Conservation (phyloP, 2,113 vertebrate species). For the Corythornis vintsioides region DNA sequence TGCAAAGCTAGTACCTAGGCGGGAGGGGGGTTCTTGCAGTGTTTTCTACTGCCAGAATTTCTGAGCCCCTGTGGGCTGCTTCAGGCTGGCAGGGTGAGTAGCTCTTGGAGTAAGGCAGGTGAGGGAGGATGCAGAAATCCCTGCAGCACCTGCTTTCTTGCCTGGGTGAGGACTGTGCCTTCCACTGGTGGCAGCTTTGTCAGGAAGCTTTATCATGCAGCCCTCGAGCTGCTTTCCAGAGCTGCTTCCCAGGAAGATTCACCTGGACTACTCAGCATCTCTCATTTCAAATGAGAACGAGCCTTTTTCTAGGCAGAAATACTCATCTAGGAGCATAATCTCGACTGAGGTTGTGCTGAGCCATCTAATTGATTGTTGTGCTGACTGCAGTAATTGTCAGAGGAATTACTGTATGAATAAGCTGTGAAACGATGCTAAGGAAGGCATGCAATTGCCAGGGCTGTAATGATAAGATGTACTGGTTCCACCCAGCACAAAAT, state of each 20-base stretch:
- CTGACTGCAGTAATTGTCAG: background rate
- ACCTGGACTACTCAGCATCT: background rate
- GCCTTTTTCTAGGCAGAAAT: background rate
- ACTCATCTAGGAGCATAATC: background rate
- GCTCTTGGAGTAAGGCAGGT: background rate
- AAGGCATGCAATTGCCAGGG: background rate
- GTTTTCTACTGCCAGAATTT: background rate
- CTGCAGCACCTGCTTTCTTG: background rate
- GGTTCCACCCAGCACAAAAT: background rate
- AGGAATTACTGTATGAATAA: background rate
- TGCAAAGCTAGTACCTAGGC: background rate
- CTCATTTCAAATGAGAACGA: background rate
- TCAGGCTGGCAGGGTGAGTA: background rate
- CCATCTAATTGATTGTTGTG: background rate
- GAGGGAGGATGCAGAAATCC: background rate
- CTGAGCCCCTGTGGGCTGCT: background rate
- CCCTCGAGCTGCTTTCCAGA: background rate
- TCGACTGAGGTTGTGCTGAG: background rate
- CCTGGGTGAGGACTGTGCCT: background rate
- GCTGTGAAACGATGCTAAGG: background rate
- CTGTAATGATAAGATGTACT: background rate
- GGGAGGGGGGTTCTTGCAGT: background rate
- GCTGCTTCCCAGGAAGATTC: too few species aligned
- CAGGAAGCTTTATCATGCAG: background rate
- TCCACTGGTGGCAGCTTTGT: background rate